Base-by-base conservation (phyloP, 2,888 invertebrate species). In the Cheilosia impressa region DNA sequence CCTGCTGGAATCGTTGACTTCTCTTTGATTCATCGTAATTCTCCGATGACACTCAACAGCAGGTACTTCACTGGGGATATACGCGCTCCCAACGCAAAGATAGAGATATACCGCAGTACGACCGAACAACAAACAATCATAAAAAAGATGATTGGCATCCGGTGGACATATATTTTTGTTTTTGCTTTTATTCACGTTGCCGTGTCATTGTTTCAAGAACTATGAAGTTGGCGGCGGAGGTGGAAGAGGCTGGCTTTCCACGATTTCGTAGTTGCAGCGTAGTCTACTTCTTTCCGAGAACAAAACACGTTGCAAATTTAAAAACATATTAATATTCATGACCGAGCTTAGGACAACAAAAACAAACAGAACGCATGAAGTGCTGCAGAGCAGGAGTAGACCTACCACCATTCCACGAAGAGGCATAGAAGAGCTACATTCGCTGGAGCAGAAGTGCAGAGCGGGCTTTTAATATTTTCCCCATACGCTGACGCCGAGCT, bases 261-360 rank as follows among this genome's bases (percentile, higher is more conserved):
- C 85, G 85, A 85, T 81, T 85, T 85, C 22, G 76, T 77, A 80
- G 76, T 75, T 81, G 47, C 55, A 43, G 50, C 57, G 79, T 85
- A 85, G 81, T 85, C 85, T 72, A 85, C 85, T 80, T 85, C 80
- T 84, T 85, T 85, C 85, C 71, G 19, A 81, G 85, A 85, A 85
- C 80, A 68, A 81, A 72, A 80, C 75, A 52, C 79, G 24, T 62
- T 62, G 81, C 76, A 71, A 85, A 80, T 73, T 84, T 83, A 71
- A 52, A 63, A 71, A 78, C 83, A 88, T 88, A 88, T 89, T 89
- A 89, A 89, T 89, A 89, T 89, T 89, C 89, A 89, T 89, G 89
- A 89, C 89, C 88, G 88, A 88, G 80, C 88, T 80, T 72, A 75
- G 66, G 38, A 45, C 45, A 73, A 75, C 27, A 47, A 81, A 75